Conservation (phyloP, 1,140 invertebrate genomes). For the Maconellicoccus hirsutus region DNA sequence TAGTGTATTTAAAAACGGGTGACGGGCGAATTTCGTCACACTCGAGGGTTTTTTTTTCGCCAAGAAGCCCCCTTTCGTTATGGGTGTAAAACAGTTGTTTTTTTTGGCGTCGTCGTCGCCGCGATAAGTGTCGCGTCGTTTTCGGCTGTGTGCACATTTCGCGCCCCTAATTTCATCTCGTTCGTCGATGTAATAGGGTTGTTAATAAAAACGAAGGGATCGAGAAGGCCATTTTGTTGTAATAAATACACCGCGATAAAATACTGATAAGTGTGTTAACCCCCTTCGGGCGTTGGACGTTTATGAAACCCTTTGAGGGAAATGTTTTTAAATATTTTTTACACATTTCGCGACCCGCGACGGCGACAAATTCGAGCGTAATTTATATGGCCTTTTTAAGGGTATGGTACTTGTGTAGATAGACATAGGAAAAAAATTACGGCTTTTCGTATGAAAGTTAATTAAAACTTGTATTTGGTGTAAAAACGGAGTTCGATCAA, state of each 20-base stretch:
- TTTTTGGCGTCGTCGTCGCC: not conserved
- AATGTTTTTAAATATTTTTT: not conserved
- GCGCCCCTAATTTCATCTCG: not conserved
- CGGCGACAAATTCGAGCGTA: slow-evolving; percentile 1
- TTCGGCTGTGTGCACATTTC: not conserved
- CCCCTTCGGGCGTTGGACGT: too few relatives aligned
- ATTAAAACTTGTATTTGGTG: too few relatives aligned
- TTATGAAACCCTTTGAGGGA: not conserved
- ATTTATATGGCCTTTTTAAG: not conserved
- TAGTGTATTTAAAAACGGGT: not conserved
- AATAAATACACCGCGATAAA: not conserved
- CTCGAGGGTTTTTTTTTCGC: not conserved
- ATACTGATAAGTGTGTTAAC: not conserved
- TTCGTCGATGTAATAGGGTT: not conserved
- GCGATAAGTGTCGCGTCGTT: slow-evolving; percentile 6
- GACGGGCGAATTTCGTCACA: not conserved
- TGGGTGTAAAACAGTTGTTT: not conserved
- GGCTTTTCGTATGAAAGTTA: too few relatives aligned
- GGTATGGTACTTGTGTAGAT: not conserved
- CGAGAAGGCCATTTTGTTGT: slow-evolving; percentile 1
- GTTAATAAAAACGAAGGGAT: not conserved
- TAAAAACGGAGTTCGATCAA: too few relatives aligned
- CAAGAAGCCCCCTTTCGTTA: not conserved
- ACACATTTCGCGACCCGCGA: not conserved
- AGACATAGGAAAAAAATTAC: too few relatives aligned